phyloP scores from a whole-genome alignment of 2,797 vertebrate species.

The Balearica regulorum region DNA sequence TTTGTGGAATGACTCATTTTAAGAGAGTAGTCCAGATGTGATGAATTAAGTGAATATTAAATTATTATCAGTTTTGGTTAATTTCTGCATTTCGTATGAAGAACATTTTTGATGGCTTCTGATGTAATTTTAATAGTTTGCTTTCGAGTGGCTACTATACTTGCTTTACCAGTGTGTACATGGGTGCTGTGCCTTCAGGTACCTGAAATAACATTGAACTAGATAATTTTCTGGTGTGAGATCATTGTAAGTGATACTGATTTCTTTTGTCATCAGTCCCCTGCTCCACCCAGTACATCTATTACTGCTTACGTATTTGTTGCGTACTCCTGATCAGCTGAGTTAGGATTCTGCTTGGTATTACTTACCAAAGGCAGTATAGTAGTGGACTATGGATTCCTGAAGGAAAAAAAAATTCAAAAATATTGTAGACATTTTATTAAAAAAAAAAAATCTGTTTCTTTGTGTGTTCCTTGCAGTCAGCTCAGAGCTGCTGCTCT shows the following conservation, averaged over 20 bases:
- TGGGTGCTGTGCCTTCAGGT: not conserved
- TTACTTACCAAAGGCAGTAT: not conserved
- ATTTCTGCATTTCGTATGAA: not conserved
- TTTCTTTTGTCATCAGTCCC: not conserved
- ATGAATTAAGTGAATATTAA: not conserved
- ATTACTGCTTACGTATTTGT: accelerated
- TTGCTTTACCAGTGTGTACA: not conserved
- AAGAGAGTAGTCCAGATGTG: not conserved
- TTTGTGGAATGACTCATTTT: not conserved
- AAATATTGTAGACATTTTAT: not conserved
- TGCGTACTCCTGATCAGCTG: not conserved
- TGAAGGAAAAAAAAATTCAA: not conserved
- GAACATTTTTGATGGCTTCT: not conserved
- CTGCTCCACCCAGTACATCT: not conserved
- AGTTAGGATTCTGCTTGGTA: not conserved
- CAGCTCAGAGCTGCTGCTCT: not conserved
- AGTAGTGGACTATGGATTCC: not conserved
- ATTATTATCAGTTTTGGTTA: not conserved
- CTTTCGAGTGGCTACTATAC: not conserved
- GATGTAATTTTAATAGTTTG: not conserved
- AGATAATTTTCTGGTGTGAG: not conserved
- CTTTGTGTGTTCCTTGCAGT: not conserved
- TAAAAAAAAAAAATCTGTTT: not conserved
- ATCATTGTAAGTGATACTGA: not conserved
- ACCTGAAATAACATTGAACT: not conserved